Percentiles rank a stretch among this genome's conserved stretches.
These are phyloP conservation scores for Tiliqua scincoides DNA, from an alignment of 2,113 vertebrate genomes.

Conservation along the genomic window DNA sequence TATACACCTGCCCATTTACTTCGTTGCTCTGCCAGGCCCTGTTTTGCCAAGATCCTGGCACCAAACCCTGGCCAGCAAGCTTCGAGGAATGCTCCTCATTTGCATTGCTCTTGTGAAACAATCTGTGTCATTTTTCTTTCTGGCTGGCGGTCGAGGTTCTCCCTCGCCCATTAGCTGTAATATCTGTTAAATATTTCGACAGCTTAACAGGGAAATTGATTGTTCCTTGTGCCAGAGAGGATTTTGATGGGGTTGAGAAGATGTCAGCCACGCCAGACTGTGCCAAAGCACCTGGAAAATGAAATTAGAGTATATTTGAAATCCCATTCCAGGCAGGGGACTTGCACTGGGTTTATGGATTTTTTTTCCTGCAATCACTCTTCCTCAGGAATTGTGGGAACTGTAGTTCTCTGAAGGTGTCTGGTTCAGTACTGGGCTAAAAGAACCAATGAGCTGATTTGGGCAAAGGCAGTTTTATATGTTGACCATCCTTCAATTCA, in stretches of 20 bases:
- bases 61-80: background rate
- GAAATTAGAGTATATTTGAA: background rate
- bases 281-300: background rate
- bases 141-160: background rate
- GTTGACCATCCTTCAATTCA: too few species aligned
- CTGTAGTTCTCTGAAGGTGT: too few species aligned
- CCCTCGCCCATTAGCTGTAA: slow-evolving; percentile 8
- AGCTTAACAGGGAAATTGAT: slow-evolving; percentile 31
- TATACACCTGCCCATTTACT: background rate
- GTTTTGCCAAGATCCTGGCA: background rate
- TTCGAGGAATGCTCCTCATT: background rate
- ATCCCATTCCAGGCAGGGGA: background rate
- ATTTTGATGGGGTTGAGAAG: background rate
- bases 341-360: background rate
- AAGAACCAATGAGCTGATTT: too few species aligned
- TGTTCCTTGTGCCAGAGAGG: background rate
- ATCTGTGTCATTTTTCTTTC: background rate
- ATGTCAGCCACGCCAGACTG: background rate
- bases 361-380: background rate
- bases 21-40: background rate
- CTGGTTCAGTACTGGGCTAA: too few species aligned
- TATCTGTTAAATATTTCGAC: slow-evolving; percentile 35
- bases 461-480: too few species aligned
- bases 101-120: background rate
- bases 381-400: background rate